Base-by-base conservation (phyloP, 2,113 vertebrate species). In the Crocuta crocuta region DNA sequence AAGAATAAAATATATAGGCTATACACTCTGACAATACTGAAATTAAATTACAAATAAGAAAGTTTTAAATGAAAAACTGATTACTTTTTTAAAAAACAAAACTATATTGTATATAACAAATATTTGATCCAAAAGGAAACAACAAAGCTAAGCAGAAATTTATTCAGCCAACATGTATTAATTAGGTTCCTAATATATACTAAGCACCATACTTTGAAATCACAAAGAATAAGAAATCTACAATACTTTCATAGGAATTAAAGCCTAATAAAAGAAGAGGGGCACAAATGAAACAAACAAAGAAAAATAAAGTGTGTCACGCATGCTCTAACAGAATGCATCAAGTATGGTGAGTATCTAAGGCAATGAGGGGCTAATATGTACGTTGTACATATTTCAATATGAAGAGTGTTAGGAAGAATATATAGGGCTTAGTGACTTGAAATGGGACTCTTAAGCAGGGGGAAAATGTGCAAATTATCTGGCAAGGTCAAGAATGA, bases 1-100 rank as follows among this genome's bases (percentile, higher is more conserved):
- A 79, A 11, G 28, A 39, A 4, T 53, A 82, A 76, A 87, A 45
- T 63, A 39, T 33, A 63, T 11, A 94, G 76, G 2, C 33, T 48
- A 97, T 11, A 71, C 5, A 65, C n/a, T 71, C 76, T 84, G 2
- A 97, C 10, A 53, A 79, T 71, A 45, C 15, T 84, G 13, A 15
- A 50, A 94, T 89, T 63, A 87, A 91, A 71, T 78, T 91, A 94
- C 39, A 97, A 94, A 83, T 65, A 88, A 70, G 28, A 86, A 94
- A 70, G 1, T 55, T 92, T 88, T 89, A 65, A 89, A 48, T 90
- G 33, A 71, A 92, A 96, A 55, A 2, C 19, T 79, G 28, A 55
- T 16, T 26, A 70, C 11, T 43, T 90, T 90, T 63, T 55, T 55
- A 16, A 28, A 82, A 84, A 68, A 10, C 7, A 65, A 81, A 76